phyloP scores from a whole-genome alignment of 2,888 invertebrate genomes.

The Drosophila acutilabella region DNA sequence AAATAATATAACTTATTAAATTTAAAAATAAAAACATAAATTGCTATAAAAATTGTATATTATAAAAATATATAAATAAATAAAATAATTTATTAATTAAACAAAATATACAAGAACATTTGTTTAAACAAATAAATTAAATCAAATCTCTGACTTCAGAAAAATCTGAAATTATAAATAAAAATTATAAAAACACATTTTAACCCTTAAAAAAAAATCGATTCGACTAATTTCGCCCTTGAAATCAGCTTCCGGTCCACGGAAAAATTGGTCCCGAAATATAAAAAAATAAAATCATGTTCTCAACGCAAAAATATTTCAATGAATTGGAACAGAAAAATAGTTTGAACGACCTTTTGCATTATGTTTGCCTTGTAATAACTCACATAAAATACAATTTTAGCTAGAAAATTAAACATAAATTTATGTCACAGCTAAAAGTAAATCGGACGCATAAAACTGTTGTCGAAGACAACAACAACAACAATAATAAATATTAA shows the following conservation, averaged over 20 bases:
- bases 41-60: no score
- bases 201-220: not conserved
- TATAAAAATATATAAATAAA: no score
- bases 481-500: slow-evolving; percentile 27
- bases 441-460: slow-evolving; percentile 44
- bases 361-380: slow-evolving; percentile 49
- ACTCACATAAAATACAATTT: slow-evolving; percentile 40
- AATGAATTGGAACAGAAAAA: slow-evolving; percentile 15
- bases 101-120: not conserved
- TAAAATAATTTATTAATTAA: not conserved
- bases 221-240: slow-evolving; percentile 31
- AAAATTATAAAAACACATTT: not conserved
- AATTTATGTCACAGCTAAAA: slow-evolving; percentile 65
- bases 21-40: no score
- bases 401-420: slow-evolving; percentile 34
- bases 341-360: slow-evolving; percentile 38
- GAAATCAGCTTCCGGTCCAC: slow-evolving; percentile 37
- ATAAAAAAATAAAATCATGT: not conserved
- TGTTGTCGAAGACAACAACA: slow-evolving; percentile 33
- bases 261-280: not conserved
- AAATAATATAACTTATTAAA: not conserved
- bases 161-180: not conserved
- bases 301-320: slow-evolving; percentile 8
- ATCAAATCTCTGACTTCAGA: slow-evolving; percentile 12
- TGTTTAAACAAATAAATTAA: not conserved